Base-by-base conservation (phyloP, 2,113 vertebrate species). In the pig (Sus scrofa) region DNA sequence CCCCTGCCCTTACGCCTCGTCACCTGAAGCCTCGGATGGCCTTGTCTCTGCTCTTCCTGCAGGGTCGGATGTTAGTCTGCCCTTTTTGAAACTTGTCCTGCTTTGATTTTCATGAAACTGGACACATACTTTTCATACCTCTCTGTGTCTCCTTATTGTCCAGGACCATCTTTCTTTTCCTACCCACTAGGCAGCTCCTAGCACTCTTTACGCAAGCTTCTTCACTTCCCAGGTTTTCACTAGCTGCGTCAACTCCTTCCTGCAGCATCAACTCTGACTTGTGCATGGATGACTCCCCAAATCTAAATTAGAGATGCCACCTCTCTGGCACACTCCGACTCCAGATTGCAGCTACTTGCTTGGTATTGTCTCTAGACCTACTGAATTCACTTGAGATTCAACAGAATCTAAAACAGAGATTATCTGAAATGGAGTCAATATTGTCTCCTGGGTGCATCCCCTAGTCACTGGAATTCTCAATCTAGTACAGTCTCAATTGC, bases 1-100 rank as follows among this genome's bases (percentile, higher is more conserved):
- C 0, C 4, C 22, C 44, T 60, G 0, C 1, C 6, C 37, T 2
- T 37, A 24, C 52, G 34, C 0, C 16, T 74, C 11, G 24, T 84
- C 12, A 68, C 34, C 32, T 30, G 34, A 3, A 2, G 60, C 34
- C 20, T 39, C 30, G 16, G 34, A 7, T 39, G 73, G 16, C 56
- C 19, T 32, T 62, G 12, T 30, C 75, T 63, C 75, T 37, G 26
- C 65, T 83, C 62, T 50, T 60, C 52, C 32, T 71, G 14, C 11
- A 52, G 52, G 10, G 26, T 37, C 11, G 37, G 44, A 50, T n/a
- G 3, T 2, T 68, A 37, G 9, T 39, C 14, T 34, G 18, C 62
- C 52, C 67, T 92, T 83, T 68, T n/a, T 52, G 67, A 60, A 75
- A 68, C 4, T 24, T 32, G 15, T 71, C 20, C 30, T 75, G 18